Evolutionary conservation across 2,888 invertebrate species (phyloP), one percentile per base, ranked within the genome.

Genomic region (Iphiclides podalirius): DNA sequence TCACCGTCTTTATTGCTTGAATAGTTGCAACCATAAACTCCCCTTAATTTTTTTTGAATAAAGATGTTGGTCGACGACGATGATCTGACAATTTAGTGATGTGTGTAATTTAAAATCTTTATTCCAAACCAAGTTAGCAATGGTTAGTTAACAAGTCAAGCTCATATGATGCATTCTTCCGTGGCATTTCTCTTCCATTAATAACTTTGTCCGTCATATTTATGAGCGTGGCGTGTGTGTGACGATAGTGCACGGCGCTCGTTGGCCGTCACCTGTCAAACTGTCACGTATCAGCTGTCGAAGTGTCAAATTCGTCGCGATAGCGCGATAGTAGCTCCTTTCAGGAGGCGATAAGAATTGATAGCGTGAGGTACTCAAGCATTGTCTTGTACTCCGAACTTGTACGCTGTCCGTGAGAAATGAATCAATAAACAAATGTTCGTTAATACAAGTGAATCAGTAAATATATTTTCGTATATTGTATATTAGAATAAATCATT

Each of bases 271-370:
- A 71, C 63, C 73, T 81, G 81, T 81, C 81, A 75, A 64, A 59
- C 66, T 67, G 64, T 73, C 73, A 74, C 59, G 59, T 64, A 70
- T 70, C 70, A 71, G 66, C 74, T 76, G 79, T 78, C 79, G 75
- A 67, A 54, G 47, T 71, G 75, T 76, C 78, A 75, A 67, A 71
- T 61, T 60, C 62, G 55, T 69, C 73, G 67, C 64, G 80, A 76
- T 78, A 76, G 55, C 28, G 8, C 54, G 58, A 58, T 67, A n/a
- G n/a, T n/a, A 66, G 54, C 49, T 47, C 43, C 53, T 52, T 62
- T 54, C 52, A 33, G 52, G 51, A 49, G 54, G 16, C 54, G 63
- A 65, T 64, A 64, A 57, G 42, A 33, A 20, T 28, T 51, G 57
- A 57, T 60, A 60, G 16, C 13, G 23, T 20, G 33, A 28, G 44